Conservation (phyloP, 2,888 invertebrate genomes). For the Cyrtodaria siliqua region DNA sequence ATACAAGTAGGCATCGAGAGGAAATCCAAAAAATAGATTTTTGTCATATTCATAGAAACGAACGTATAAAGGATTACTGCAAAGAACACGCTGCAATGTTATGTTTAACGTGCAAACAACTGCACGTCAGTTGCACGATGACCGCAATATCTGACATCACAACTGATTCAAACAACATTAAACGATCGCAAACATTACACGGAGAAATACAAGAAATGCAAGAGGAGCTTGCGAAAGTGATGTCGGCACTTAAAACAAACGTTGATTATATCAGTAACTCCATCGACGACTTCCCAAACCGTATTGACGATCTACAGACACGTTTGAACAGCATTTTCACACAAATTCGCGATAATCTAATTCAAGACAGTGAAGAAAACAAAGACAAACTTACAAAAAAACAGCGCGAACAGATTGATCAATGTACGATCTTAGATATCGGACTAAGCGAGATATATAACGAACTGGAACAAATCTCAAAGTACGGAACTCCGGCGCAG, state of each 20-base stretch:
- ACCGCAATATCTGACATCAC: no score
- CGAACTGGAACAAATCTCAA: background rate
- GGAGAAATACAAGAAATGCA: no score
- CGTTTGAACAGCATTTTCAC: background rate
- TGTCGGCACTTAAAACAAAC: background rate
- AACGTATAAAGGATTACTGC: background rate
- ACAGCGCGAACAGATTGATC: background rate
- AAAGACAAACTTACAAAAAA: background rate
- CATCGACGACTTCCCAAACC: background rate
- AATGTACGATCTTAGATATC: background rate
- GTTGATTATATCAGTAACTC: background rate
- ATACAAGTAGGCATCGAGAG: no score
- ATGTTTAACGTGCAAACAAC: background rate
- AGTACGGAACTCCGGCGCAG: conserved; percentile 11
- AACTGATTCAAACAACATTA: no score
- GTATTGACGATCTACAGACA: background rate
- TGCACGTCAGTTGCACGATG: background rate
- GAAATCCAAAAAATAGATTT: background rate
- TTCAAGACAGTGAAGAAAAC: background rate
- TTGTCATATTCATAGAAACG: background rate
- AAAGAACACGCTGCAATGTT: background rate
- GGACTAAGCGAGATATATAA: background rate
- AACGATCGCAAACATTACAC: no score
- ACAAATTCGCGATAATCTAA: no score
- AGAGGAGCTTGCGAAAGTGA: no score